These are phyloP conservation scores for Synanceia verrucosa DNA, from an alignment of 2,797 vertebrate species.

Conservation along the genomic window DNA sequence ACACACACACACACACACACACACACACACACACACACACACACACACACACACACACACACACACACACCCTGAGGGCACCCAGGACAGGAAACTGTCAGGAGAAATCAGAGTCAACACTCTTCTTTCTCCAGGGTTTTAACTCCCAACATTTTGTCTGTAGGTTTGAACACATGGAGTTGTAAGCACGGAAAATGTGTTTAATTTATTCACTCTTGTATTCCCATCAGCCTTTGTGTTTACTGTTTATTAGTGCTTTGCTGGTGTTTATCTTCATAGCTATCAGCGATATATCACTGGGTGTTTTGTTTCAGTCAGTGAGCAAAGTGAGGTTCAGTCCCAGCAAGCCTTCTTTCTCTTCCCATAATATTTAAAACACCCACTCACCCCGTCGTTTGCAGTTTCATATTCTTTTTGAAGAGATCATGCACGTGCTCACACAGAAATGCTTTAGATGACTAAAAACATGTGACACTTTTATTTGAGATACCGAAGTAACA, in stretches of 20 bases:
- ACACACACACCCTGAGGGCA: slow-evolving; percentile 41
- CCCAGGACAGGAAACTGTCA: slow-evolving; percentile 69
- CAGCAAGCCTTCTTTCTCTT: slow-evolving; percentile 23
- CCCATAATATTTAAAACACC: slow-evolving; percentile 39
- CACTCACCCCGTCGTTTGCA: slow-evolving; percentile 34
- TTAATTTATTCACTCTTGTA: slow-evolving; percentile 52
- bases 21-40: slow-evolving; percentile 6
- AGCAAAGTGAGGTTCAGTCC: slow-evolving; percentile 50
- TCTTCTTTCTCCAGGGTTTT: slow-evolving; percentile 48
- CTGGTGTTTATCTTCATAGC: slow-evolving; percentile 55
- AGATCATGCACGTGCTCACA: background rate
- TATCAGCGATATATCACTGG: slow-evolving; percentile 46
- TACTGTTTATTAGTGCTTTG: slow-evolving; percentile 55
- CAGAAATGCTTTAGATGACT: background rate
- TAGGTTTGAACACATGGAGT: slow-evolving; percentile 47
- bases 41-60: background rate
- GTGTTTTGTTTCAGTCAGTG: slow-evolving; percentile 57
- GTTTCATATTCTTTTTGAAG: slow-evolving; percentile 12
- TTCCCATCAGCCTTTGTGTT: slow-evolving; percentile 60
- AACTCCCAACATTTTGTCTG: slow-evolving; percentile 43
- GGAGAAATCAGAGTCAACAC: slow-evolving; percentile 71
- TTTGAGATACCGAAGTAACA: background rate
- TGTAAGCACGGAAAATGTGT: slow-evolving; percentile 20
- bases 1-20: background rate
- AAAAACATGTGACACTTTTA: too few relatives aligned